Evolutionary conservation across 2,797 vertebrate genomes (phyloP).

Genomic region (Percopsis omiscomaycus): DNA sequence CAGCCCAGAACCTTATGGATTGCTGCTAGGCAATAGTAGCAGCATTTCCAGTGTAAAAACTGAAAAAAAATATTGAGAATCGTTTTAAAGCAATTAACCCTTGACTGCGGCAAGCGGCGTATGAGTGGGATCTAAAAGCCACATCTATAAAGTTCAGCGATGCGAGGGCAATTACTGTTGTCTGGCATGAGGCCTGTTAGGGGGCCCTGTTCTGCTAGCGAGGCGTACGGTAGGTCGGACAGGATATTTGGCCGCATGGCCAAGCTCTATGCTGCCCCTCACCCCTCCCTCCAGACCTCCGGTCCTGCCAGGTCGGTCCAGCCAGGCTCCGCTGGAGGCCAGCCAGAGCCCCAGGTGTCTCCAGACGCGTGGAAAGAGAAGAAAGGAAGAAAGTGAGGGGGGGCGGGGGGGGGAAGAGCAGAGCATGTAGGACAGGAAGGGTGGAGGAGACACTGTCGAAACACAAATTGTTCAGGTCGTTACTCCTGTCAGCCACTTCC

Average conservation of each 20-base stretch:
- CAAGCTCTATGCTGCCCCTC: not conserved
- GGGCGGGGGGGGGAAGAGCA: not conserved
- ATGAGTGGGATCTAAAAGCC: not conserved
- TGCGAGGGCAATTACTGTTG: not conserved
- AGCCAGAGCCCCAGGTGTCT: slow-evolving; percentile 11
- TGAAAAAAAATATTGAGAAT: not conserved
- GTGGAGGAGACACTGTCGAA: too few species aligned
- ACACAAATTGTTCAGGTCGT: not conserved
- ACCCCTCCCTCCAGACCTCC: slow-evolving; percentile 1
- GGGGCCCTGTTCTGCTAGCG: too few species aligned
- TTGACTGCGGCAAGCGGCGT: too few species aligned
- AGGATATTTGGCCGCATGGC: slow-evolving; percentile 4
- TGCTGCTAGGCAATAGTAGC: slow-evolving; percentile 21
- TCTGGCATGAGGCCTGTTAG: not conserved
- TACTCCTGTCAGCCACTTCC: not conserved
- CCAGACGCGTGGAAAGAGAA: not conserved
- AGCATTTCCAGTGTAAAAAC: not conserved
- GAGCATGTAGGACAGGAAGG: not conserved
- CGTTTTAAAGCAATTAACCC: not conserved
- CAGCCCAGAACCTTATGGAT: slow-evolving; percentile 33
- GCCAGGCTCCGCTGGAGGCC: slow-evolving; percentile 2
- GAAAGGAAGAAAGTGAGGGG: not conserved
- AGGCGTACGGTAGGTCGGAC: slow-evolving; percentile 1
- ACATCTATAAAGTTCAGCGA: not conserved
- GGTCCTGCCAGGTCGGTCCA: not conserved